These are phyloP conservation scores for Equus quagga DNA, from an alignment of 2,113 vertebrate species.

Conservation along the genomic window DNA sequence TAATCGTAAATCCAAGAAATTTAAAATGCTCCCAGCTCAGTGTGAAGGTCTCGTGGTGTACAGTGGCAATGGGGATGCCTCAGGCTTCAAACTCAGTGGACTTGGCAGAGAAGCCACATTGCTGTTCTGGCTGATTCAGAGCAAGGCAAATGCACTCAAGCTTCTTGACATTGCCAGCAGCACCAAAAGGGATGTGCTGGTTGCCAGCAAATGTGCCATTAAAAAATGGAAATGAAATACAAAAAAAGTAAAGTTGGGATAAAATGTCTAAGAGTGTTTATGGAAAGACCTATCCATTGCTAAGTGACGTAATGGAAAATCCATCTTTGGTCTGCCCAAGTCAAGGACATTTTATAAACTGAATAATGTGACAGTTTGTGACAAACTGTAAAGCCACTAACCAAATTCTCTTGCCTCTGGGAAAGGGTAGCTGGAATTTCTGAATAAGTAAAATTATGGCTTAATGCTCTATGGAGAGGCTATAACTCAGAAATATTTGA, in stretches of 20 bases:
- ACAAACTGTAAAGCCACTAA: conserved; percentile 72
- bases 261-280: conserved; percentile 79
- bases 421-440: conserved; percentile 59
- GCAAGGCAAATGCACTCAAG: conserved; percentile 71
- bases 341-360: conserved; percentile 41
- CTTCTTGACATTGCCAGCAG: conserved; percentile 57
- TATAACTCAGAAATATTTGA: conserved; percentile 34
- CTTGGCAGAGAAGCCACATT: conserved; percentile 52
- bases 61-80: background rate
- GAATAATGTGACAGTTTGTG: conserved; percentile 66
- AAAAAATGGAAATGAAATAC: conserved; percentile 70
- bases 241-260: conserved; percentile 62
- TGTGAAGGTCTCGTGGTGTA: background rate
- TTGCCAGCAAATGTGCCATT: conserved; percentile 70
- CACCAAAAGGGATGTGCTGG: conserved; percentile 54
- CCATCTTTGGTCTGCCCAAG: conserved; percentile 53
- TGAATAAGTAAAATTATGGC: conserved; percentile 60
- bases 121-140: conserved; percentile 40
- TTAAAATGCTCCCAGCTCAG: background rate
- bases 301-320: conserved; percentile 83
- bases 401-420: conserved; percentile 57
- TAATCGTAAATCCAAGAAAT: conserved; percentile 52
- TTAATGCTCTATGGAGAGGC: conserved; percentile 41
- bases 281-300: conserved; percentile 80
- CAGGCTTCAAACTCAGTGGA: background rate